Evolutionary conservation across 2,113 vertebrate genomes (phyloP).

Genomic region (Nannobrachium achirus): DNA sequence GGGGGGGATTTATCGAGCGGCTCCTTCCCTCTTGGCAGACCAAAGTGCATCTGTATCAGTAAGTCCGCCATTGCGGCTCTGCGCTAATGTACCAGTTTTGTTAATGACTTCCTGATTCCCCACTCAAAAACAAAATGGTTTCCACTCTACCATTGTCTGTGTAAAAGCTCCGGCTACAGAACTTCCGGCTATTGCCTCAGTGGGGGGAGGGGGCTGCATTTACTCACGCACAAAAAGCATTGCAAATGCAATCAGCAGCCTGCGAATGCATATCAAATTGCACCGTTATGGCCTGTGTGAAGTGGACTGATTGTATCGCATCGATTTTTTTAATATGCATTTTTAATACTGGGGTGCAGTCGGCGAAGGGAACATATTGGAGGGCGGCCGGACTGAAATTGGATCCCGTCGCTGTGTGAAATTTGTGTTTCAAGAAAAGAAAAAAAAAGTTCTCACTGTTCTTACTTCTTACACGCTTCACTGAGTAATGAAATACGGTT

Average conservation of each 20-base stretch:
- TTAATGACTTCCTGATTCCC: conserved; percentile 57
- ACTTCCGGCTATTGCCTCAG: conserved; percentile 14
- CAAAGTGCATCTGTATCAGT: conserved; percentile 46
- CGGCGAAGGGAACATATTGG: not conserved
- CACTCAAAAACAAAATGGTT: conserved; percentile 47
- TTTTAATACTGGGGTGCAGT: conserved; percentile 2
- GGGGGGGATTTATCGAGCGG: conserved; percentile 32
- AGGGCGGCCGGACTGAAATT: not conserved
- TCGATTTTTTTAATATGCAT: not conserved
- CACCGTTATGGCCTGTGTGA: conserved; percentile 1
- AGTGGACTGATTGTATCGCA: not conserved
- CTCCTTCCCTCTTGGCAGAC: conserved; percentile 35
- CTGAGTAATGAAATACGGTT: too few relatives aligned
- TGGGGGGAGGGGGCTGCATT: conserved; percentile 3
- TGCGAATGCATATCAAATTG: not conserved
- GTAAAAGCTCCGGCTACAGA: conserved; percentile 32
- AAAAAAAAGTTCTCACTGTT: too few relatives aligned
- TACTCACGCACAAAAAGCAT: conserved; percentile 17
- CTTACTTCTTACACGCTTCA: too few relatives aligned
- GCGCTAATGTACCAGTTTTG: conserved; percentile 44
- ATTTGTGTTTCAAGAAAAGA: too few relatives aligned
- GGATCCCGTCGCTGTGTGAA: not conserved
- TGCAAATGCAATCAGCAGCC: conserved; percentile 13
- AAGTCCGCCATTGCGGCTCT: conserved; percentile 38
- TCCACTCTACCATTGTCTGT: conserved; percentile 13